Evolutionary conservation across 2,113 vertebrate species (phyloP).

Genomic region (Mirounga angustirostris): DNA sequence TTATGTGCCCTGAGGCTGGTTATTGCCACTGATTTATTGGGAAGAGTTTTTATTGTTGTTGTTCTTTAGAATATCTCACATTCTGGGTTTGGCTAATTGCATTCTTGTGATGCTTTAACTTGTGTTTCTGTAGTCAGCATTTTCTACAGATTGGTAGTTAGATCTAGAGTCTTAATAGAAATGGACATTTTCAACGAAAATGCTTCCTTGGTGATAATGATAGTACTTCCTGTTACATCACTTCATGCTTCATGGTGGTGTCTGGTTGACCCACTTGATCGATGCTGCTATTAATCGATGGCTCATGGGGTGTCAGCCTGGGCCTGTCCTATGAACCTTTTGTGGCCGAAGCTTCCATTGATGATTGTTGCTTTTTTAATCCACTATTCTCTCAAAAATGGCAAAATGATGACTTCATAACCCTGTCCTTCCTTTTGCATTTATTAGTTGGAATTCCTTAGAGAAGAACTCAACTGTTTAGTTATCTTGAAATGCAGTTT

Average conservation of each 20-base stretch:
- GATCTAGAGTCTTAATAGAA: neutral
- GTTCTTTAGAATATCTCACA: neutral
- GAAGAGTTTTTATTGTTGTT: neutral
- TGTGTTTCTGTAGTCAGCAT: neutral
- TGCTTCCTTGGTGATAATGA: neutral
- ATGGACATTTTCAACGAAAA: neutral
- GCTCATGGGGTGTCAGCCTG: neutral
- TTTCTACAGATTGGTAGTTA: neutral
- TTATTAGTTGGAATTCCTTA: slow-evolving; percentile 23
- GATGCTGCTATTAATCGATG: neutral
- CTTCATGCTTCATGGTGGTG: neutral
- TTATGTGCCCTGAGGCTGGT: neutral
- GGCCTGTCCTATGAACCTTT: neutral
- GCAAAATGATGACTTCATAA: neutral
- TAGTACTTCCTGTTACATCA: neutral
- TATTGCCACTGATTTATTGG: neutral
- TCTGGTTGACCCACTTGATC: neutral
- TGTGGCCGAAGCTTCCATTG: neutral
- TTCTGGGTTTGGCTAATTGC: neutral
- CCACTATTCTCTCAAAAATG: neutral
- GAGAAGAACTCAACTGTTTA: neutral
- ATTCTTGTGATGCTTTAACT: neutral
- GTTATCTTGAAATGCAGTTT: slow-evolving; percentile 9
- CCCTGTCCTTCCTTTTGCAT: slow-evolving; percentile 17
- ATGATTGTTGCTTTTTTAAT: neutral